phyloP scores from a whole-genome alignment of 2,888 invertebrate species.

The Punctoribates punctum region DNA sequence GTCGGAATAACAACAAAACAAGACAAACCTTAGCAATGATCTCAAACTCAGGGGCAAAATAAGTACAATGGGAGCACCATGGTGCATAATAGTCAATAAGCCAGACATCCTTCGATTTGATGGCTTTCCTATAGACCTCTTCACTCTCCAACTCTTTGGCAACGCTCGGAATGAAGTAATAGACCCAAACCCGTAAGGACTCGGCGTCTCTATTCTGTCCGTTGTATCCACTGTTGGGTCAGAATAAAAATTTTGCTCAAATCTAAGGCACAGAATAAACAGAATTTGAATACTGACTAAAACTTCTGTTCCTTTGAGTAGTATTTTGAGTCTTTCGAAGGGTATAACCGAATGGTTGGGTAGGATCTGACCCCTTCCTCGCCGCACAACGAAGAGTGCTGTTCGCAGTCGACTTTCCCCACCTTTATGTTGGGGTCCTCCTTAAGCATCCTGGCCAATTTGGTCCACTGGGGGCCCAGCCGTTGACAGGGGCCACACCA shows the following conservation, averaged over 20 bases:
- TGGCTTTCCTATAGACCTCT: constrained; percentile 56
- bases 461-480: constrained; percentile 65
- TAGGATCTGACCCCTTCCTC: constrained; percentile 63
- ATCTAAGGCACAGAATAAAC: too few relatives aligned
- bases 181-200: constrained; percentile 64
- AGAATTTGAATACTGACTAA: constrained; percentile 50
- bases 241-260: constrained; percentile 14
- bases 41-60: constrained; percentile 66
- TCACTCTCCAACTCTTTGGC: constrained; percentile 57
- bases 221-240: constrained; percentile 58
- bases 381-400: constrained; percentile 60
- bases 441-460: constrained; percentile 60
- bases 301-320: constrained; percentile 43
- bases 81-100: constrained; percentile 56
- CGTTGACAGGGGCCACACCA: constrained; percentile 73
- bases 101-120: constrained; percentile 59
- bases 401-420: constrained; percentile 66
- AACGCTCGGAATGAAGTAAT: constrained; percentile 62
- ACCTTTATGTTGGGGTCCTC: constrained; percentile 58
- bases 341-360: constrained; percentile 67
- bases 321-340: constrained; percentile 53
- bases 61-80: constrained; percentile 59
- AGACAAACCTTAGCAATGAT: constrained; percentile 62
- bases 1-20: background rate
- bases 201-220: constrained; percentile 63